Evolutionary conservation across 2,888 invertebrate species (phyloP), one percentile per base, ranked within the genome.

Genomic region (Sphecodes monilicornis): DNA sequence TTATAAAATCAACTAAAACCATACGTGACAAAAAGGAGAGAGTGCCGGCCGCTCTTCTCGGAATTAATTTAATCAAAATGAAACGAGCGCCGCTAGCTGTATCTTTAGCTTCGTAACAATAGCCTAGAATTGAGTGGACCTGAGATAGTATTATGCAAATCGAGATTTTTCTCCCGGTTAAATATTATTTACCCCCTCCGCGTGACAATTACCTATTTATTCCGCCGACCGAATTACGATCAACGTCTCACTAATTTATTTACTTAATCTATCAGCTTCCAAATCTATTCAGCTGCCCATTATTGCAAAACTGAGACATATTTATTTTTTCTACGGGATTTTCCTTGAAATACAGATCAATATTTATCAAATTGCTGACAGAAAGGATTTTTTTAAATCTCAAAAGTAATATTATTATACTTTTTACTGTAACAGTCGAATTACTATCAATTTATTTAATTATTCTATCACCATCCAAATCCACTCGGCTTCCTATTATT

Each of bases 1-100:
- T 92, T 92, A 92, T 92, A 92, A 92, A 91, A 92, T 92, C 91
- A 92, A 92, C 91, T 91, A 91, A 90, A 92, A 91, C 91, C 91
- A 92, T 91, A 91, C 92, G 91, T 90, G 92, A 91, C 90, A 91
- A 91, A 93, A 92, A 90, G 89, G 91, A 87, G 85, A 74, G 86
- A 85, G 84, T 80, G 74, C 78, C 76, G 60, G 82, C 70, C 70
- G 82, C 74, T 82, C 81, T 86, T 88, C 88, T 83, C 82, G 86
- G 87, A 90, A 90, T 90, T 90, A 90, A 90, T 90, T 90, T 90
- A 90, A 90, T 89, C 89, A 88, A 88, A 90, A 90, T 89, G 87
- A 90, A 90, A 89, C 87, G 88, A 86, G 84, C 86, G 85, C 88
- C 85, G 81, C 84, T 80, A 80, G 84, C 87, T 86, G 86, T 89